Base-by-base conservation (phyloP, 2,797 vertebrate species). In the Anas bahamensis region DNA sequence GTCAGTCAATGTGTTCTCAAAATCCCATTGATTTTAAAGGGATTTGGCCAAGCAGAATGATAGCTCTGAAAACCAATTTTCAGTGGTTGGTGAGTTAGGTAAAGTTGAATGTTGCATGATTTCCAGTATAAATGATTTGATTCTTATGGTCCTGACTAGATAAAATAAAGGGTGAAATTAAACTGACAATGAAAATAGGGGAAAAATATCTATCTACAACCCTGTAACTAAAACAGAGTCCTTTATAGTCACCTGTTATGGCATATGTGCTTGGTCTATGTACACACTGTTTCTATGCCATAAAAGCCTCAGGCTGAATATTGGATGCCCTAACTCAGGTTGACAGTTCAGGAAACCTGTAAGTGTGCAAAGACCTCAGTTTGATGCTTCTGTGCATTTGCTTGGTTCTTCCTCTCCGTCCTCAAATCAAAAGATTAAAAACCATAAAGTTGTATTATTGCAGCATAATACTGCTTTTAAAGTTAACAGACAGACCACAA, bases 21-120 rank as follows among this genome's bases (percentile, higher is more conserved):
- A 92, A 90, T 89, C 66, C 52, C 60, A 81, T 81, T 90, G 90
- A 90, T 95, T 95, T 92, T 48, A 73, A 81, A 92, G 44, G 42
- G 48, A 88, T 90, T 83, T 95, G 59, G 26, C 23, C 52, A 73
- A 87, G 70, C 41, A 92, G 63, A 94, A 59, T 68, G 13, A 61
- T 83, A 46, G 31, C 50, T 89, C 44, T 95, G 85, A 73, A 19
- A 55, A 35, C 6, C 24, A 81, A 29, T 19, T 93, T 94, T 95
- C 41, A 78, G 68, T 60, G 22, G 5, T 10, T 41, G n/a, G 28
- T 2, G 2, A 72, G 55, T 94, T 66, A 64, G 70, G 83, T 65
- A 61, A 83, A 81, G 29, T 55, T 59, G 61, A 24, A 72, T 16
- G 4, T 42, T 61, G 18, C 63, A n/a, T 73, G 68, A 92, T 79